A percentile compares a stretch with the other conserved stretches of the same genome.
These are phyloP conservation scores for Gymnocephalus cernua DNA, from an alignment of 2,113 vertebrate genomes.

Conservation along the genomic window DNA sequence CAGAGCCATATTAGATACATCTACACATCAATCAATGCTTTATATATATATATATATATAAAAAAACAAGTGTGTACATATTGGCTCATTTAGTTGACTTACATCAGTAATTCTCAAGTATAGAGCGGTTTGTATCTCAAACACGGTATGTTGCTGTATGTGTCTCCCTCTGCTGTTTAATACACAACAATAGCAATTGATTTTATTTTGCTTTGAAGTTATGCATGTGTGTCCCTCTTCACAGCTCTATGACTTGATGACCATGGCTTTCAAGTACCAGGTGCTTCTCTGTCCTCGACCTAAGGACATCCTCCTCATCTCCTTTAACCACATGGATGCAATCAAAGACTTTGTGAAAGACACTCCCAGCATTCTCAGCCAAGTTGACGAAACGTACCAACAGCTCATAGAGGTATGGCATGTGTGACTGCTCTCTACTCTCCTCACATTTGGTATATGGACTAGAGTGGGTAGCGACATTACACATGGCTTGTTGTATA, in stretches of 20 bases:
- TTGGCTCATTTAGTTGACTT: not conserved
- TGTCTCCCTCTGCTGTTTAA: slow-evolving; percentile 73
- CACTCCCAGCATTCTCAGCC: slow-evolving; percentile 89
- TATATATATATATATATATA: not conserved
- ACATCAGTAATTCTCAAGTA: not conserved
- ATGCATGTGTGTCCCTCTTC: slow-evolving; percentile 27
- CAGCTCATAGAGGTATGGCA: slow-evolving; percentile 89
- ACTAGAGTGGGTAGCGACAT: not conserved
- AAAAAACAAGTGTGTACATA: not conserved
- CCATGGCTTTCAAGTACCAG: slow-evolving; percentile 99
- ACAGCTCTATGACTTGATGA: slow-evolving; percentile 99
- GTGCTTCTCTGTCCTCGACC: slow-evolving; percentile 94
- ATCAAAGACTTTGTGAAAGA: slow-evolving; percentile 95
- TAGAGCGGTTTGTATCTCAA: not conserved
- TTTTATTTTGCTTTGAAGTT: slow-evolving; percentile 12
- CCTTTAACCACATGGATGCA: slow-evolving; percentile 97
- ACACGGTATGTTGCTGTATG: not conserved
- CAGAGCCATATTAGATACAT: not conserved
- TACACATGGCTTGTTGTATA: not conserved
- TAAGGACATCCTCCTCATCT: slow-evolving; percentile 94
- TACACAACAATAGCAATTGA: not conserved
- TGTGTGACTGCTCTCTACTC: not conserved
- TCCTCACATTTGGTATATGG: not conserved
- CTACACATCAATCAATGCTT: not conserved
- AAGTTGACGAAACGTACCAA: slow-evolving; percentile 92